A percentile compares a stretch with the other conserved stretches of the same genome.
These are phyloP conservation scores for Dasyurus viverrinus DNA, from an alignment of 2,113 vertebrate genomes.

Conservation along the genomic window DNA sequence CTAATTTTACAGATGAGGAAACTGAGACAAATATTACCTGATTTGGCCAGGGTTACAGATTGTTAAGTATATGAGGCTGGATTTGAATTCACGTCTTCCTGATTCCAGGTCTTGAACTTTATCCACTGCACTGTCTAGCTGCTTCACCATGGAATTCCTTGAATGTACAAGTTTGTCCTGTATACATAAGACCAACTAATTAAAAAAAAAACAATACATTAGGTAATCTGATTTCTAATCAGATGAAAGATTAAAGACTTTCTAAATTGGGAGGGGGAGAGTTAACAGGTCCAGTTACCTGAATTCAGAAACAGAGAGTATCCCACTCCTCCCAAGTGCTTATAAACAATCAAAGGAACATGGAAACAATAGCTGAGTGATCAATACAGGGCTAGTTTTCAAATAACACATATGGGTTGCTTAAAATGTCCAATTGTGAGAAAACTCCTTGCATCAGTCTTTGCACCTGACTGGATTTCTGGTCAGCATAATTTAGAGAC, in stretches of 20 bases:
- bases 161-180: not conserved
- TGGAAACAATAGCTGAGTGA: not conserved
- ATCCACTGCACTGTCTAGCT: not conserved
- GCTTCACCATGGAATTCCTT: not conserved
- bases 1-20: too few species aligned
- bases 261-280: not conserved
- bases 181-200: not conserved
- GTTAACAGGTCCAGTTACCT: not conserved
- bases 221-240: not conserved
- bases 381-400: not conserved
- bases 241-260: not conserved
- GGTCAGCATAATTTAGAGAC: not conserved
- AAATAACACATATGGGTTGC: not conserved
- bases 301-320: not conserved
- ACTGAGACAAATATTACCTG: too few species aligned
- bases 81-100: not conserved
- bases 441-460: not conserved
- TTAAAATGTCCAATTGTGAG: not conserved
- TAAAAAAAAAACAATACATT: not conserved
- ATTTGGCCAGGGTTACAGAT: not conserved
- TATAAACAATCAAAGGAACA: not conserved
- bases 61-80: not conserved
- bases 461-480: not conserved
- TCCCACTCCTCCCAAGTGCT: not conserved
- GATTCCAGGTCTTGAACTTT: not conserved